Conservation (phyloP, 2,888 invertebrate species). For the Ashinkailepas kermadecensis region DNA sequence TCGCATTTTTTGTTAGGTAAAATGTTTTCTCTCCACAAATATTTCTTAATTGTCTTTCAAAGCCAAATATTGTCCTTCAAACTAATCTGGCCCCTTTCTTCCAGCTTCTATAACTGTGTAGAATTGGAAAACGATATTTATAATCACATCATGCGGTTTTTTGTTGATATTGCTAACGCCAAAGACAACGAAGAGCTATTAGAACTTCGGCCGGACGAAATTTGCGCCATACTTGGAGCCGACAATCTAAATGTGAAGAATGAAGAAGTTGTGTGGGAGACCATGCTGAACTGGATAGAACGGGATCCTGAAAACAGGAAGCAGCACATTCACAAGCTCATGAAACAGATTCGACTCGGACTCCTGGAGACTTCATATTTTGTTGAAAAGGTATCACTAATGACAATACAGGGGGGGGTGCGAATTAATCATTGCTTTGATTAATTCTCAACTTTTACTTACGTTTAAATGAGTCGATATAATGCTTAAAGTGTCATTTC, state of each 20-base stretch:
- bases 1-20: too few species aligned
- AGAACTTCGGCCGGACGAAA: slow-evolving; percentile 60
- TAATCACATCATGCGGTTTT: slow-evolving; percentile 65
- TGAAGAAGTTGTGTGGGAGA: slow-evolving; percentile 80
- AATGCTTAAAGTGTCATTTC: too few species aligned
- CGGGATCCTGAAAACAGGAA: slow-evolving; percentile 63
- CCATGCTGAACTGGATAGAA: slow-evolving; percentile 79
- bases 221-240: slow-evolving; percentile 64
- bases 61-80: too few species aligned
- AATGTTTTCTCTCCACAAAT: too few species aligned
- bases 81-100: slow-evolving; percentile 28
- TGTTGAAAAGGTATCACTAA: slow-evolving; percentile 58
- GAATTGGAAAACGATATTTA: slow-evolving; percentile 61
- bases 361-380: slow-evolving; percentile 82
- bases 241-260: slow-evolving; percentile 80
- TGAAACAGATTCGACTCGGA: slow-evolving; percentile 72
- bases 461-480: too few species aligned
- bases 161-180: slow-evolving; percentile 56
- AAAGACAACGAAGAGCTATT: slow-evolving; percentile 64
- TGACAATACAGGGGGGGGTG: too few species aligned
- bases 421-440: too few species aligned
- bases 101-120: slow-evolving; percentile 60
- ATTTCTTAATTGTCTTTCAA: too few species aligned
- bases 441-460: too few species aligned
- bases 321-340: slow-evolving; percentile 64